These are phyloP conservation scores for Panopea generosa DNA, from an alignment of 2,888 invertebrate genomes.

Conservation along the genomic window DNA sequence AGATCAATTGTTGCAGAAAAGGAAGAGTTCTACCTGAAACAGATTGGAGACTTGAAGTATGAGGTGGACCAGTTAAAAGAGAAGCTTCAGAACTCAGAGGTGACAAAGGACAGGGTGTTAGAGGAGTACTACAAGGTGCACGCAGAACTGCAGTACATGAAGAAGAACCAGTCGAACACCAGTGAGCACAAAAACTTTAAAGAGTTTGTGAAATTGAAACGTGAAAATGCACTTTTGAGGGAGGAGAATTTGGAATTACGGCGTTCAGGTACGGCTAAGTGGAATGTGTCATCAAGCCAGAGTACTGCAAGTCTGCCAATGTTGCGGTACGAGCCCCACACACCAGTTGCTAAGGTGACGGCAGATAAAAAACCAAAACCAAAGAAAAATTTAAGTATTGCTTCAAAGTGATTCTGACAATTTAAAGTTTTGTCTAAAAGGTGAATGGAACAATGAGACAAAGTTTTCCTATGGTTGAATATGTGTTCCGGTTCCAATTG, in stretches of 20 bases:
- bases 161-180: constrained; percentile 63
- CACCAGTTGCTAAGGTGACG: constrained; percentile 17
- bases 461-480: no score
- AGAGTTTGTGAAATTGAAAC: constrained; percentile 80
- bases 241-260: constrained; percentile 78
- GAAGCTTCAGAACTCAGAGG: constrained; percentile 67
- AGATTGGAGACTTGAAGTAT: constrained; percentile 65
- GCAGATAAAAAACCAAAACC: constrained; percentile 43
- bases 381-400: constrained; percentile 34
- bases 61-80: constrained; percentile 68
- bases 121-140: constrained; percentile 72
- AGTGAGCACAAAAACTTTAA: constrained; percentile 75
- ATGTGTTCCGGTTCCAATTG: no score
- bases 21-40: constrained; percentile 66
- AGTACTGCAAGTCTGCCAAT: constrained; percentile 58
- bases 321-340: constrained; percentile 53
- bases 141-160: constrained; percentile 69
- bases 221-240: constrained; percentile 73
- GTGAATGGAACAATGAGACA: no score
- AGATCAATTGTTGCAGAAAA: constrained; percentile 67
- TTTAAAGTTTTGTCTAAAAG: no score
- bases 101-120: constrained; percentile 69
- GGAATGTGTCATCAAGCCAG: constrained; percentile 5
- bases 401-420: constrained; percentile 20
- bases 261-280: constrained; percentile 36